These are phyloP conservation scores for Nycticebus coucang DNA, from an alignment of 2,113 vertebrate species.

Conservation along the genomic window DNA sequence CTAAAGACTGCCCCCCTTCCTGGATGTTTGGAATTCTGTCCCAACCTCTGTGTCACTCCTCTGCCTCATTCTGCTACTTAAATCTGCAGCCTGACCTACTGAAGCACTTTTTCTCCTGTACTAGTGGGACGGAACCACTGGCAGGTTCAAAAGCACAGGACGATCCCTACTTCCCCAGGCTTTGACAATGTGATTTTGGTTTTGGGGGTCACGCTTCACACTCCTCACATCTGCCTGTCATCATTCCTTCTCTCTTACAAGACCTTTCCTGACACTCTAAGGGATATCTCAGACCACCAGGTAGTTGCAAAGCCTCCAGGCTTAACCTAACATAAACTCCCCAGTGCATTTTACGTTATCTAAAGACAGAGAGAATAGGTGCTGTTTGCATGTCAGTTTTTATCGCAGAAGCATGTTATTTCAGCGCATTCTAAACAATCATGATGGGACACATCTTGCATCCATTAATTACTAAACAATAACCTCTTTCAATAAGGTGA, in stretches of 20 bases:
- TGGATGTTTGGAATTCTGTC: rapidly evolving
- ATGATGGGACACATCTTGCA: background rate
- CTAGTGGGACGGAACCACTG: background rate
- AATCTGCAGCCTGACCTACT: background rate
- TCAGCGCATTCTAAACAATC: background rate
- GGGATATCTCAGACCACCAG: rapidly evolving
- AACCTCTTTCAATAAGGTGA: background rate
- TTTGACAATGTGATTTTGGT: background rate
- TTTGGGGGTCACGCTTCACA: rapidly evolving
- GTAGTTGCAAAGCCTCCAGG: rapidly evolving
- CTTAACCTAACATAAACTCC: rapidly evolving
- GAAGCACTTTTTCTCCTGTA: rapidly evolving
- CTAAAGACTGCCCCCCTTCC: rapidly evolving
- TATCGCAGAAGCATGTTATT: rapidly evolving
- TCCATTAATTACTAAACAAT: background rate
- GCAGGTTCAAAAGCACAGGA: rapidly evolving
- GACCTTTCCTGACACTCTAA: rapidly evolving
- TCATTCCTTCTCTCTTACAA: no score
- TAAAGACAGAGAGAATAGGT: background rate
- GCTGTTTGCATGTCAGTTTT: rapidly evolving
- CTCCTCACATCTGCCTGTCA: rapidly evolving
- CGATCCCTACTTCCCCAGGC: rapidly evolving
- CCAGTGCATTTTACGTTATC: background rate
- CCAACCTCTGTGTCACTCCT: rapidly evolving
- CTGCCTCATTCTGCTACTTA: rapidly evolving